phyloP scores from a whole-genome alignment of 2,888 invertebrate species.

The Lochmaea capreae region DNA sequence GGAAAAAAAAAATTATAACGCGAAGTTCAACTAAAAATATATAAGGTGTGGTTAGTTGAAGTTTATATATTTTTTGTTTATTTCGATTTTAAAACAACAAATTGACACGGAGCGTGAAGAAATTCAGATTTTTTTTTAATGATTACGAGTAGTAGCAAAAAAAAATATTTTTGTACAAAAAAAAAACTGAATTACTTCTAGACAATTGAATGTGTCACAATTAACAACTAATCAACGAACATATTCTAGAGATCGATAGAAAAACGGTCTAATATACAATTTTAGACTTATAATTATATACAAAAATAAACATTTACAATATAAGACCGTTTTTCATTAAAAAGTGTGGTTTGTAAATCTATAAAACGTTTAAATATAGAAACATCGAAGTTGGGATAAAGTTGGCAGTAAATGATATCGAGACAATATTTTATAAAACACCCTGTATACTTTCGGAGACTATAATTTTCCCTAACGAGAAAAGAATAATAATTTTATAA shows the following conservation, averaged over 20 bases:
- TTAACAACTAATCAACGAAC: conserved; percentile 24
- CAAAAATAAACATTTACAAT: conserved; percentile 38
- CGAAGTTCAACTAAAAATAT: conserved; percentile 1
- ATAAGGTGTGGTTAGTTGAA: conserved; percentile 4
- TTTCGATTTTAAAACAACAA: conserved; percentile 12
- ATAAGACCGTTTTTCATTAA: conserved; percentile 15
- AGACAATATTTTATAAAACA: no score
- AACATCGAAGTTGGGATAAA: not conserved
- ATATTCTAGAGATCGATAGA: conserved; percentile 27
- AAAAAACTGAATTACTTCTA: no score
- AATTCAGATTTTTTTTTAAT: no score
- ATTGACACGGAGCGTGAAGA: not conserved
- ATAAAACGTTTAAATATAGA: not conserved
- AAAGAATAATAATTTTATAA: no score
- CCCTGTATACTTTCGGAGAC: no score
- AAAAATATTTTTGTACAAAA: no score
- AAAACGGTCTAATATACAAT: conserved; percentile 30
- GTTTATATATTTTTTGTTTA: conserved; percentile 10
- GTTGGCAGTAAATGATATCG: not conserved
- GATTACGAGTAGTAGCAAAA: no score
- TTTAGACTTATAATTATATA: conserved; percentile 31
- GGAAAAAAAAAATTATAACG: not conserved
- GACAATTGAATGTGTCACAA: conserved; percentile 28
- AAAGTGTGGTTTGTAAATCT: conserved; percentile 5
- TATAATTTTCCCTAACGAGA: no score